These are phyloP conservation scores for Pogonocherus hispidulus DNA, from an alignment of 2,888 invertebrate genomes.

Conservation along the genomic window DNA sequence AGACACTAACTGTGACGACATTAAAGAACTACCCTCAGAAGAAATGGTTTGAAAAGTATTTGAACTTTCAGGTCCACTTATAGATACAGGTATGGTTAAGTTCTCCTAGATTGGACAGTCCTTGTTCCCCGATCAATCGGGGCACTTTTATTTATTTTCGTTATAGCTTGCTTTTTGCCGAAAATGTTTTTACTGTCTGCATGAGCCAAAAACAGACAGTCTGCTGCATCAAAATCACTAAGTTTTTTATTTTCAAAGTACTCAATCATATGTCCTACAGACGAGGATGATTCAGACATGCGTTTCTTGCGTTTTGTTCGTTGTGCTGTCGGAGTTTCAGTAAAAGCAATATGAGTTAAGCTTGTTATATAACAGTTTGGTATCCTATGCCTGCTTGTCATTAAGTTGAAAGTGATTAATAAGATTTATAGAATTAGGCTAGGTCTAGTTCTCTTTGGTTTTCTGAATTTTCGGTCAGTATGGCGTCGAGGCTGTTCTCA, in stretches of 20 bases:
- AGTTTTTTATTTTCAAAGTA: neutral
- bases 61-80: neutral
- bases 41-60: neutral
- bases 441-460: too few relatives aligned
- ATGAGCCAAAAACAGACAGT: neutral
- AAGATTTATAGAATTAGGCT: too few relatives aligned
- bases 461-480: too few relatives aligned
- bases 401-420: too few relatives aligned
- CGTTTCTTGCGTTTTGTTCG: too few relatives aligned
- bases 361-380: too few relatives aligned
- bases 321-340: too few relatives aligned
- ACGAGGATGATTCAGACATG: neutral
- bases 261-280: neutral
- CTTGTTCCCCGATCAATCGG: neutral
- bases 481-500: too few relatives aligned
- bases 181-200: neutral
- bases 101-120: neutral
- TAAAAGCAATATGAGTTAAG: too few relatives aligned
- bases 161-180: neutral
- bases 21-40: too few relatives aligned
- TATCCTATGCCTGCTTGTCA: too few relatives aligned
- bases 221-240: neutral
- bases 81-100: neutral
- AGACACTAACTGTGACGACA: too few relatives aligned
- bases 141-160: neutral